Base-by-base conservation (phyloP, 2,113 vertebrate species). In the Bufo gargarizans region DNA sequence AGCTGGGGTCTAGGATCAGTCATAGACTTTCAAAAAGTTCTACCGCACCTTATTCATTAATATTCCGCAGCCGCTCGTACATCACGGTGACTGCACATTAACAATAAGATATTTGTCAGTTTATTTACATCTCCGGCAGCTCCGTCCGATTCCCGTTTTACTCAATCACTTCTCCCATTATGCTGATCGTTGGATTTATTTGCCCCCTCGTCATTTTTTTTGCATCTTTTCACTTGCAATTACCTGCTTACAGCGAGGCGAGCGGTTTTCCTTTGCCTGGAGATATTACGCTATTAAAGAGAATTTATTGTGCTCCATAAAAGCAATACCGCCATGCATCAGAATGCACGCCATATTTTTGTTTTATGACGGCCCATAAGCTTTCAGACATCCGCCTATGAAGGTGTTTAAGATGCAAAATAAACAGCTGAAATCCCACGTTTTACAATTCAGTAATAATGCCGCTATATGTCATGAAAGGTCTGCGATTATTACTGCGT, bases 241-340 rank as follows among this genome's bases (percentile, higher is more conserved):
- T 61, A 87, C 67, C 13, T 33, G 50, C 49, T 19, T 58, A 74
- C 12, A 16, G 79, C 69, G 16, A 67, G 13, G 86, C 80, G 22
- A 65, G 79, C 77, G 19, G 86, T 69, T 87, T 87, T 43, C 69
- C 43, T 71, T 43, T 58, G 53, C 53, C 1, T 50, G 47, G 55
- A 88, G 65, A 82, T 74, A 83, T 88, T 72, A 61, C 77, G 19
- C 80, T 82, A 83, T 82, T 76, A 88, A 82, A 45, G 56, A 49
- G 8, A 74, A 81, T 82, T 82, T 83, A 82, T 88, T 72, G 69
- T 20, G 65, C 22, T 82, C 85, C 76, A 86, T 79, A 78, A 86
- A 86, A 67, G 76, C 58, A 13, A 67, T 55, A n/a, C 72, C 76
- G 56, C 7, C 56, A 65, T 86, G 61, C 63, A 86, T 86, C 72